Conservation (phyloP, 1,140 invertebrate genomes). For the Hyphantria cunea region DNA sequence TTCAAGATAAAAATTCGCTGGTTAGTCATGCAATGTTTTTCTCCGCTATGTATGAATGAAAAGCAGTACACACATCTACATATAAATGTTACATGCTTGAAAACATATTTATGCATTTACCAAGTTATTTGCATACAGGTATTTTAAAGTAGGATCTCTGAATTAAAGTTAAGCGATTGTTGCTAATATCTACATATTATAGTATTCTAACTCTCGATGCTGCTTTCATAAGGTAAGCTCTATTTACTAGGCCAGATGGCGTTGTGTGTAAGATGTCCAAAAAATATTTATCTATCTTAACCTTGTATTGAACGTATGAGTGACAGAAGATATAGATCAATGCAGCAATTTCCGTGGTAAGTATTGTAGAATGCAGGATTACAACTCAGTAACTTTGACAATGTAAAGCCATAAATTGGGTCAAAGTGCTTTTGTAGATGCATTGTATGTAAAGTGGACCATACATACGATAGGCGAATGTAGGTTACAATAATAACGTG, state of each 20-base stretch:
- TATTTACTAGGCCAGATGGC: no score
- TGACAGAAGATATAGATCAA: no score
- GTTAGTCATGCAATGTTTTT: not conserved
- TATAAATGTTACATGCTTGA: not conserved
- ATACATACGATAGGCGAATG: not conserved
- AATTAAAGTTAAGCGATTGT: no score
- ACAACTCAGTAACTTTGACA: not conserved
- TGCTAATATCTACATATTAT: no score
- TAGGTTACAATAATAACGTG: not conserved
- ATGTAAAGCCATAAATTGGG: not conserved
- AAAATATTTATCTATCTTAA: no score
- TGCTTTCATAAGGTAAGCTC: no score
- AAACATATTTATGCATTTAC: not conserved
- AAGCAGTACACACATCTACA: not conserved
- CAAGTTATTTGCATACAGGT: no score
- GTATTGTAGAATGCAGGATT: not conserved
- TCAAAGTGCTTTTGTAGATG: conserved; percentile 1
- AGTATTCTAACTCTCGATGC: no score
- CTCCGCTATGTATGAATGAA: not conserved
- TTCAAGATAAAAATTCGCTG: not conserved
- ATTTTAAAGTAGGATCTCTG: no score
- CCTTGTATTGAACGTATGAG: no score
- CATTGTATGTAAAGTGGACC: not conserved
- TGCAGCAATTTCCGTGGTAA: no score
- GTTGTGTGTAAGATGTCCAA: no score